phyloP scores from a whole-genome alignment of 2,888 invertebrate species.

The Apamea sordens region DNA sequence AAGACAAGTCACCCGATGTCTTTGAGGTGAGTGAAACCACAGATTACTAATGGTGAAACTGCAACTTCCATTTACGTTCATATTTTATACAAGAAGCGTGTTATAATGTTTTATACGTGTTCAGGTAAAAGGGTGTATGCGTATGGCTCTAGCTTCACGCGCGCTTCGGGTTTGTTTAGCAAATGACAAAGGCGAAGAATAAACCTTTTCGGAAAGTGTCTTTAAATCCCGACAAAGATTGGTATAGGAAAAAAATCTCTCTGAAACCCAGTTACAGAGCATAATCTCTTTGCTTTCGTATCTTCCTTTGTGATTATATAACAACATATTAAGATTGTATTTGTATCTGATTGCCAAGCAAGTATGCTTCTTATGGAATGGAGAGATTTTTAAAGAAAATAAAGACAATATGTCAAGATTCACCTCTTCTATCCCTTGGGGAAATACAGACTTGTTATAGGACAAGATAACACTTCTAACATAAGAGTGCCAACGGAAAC shows the following conservation, averaged over 20 bases:
- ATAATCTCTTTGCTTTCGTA: slow-evolving; percentile 27
- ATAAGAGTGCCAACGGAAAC: neutral
- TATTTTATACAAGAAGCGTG: slow-evolving; percentile 44
- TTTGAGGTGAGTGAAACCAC: slow-evolving; percentile 39
- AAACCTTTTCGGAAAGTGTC: neutral
- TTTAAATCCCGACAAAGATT: slow-evolving; percentile 1
- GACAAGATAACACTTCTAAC: neutral
- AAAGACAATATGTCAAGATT: neutral
- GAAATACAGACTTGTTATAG: neutral
- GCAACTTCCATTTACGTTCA: slow-evolving; percentile 50
- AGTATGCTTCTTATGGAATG: neutral
- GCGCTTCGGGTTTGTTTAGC: slow-evolving; percentile 16
- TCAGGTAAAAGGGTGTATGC: slow-evolving; percentile 45
- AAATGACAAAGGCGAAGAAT: neutral
- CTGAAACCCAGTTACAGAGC: slow-evolving; percentile 9
- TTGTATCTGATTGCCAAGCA: neutral
- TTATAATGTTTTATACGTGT: slow-evolving; percentile 43
- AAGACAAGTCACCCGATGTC: slow-evolving; percentile 39
- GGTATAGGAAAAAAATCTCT: neutral
- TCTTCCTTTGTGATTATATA: slow-evolving; percentile 12
- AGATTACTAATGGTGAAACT: slow-evolving; percentile 21
- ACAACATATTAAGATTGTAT: neutral
- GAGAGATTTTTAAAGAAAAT: neutral
- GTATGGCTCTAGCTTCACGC: neutral
- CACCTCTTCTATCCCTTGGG: neutral